Conservation (phyloP, 2,888 invertebrate genomes). For the Drosophila greeni region DNA sequence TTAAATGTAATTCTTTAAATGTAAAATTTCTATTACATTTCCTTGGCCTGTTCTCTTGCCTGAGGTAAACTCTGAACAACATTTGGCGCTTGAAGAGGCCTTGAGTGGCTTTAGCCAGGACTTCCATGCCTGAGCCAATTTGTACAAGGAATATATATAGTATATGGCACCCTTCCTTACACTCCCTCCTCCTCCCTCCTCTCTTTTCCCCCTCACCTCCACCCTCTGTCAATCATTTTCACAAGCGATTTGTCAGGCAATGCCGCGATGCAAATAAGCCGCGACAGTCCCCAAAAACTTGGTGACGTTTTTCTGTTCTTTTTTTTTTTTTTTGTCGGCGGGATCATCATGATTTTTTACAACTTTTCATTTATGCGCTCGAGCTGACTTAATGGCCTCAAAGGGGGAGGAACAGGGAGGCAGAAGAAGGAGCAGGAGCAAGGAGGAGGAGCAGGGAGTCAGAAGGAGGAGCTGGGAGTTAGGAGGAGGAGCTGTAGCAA, state of each 20-base stretch:
- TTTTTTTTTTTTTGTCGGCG: slow-evolving; percentile 2
- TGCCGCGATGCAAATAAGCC: slow-evolving; percentile 67
- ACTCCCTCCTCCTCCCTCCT: neutral
- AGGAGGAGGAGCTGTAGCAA: neutral
- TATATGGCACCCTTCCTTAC: neutral
- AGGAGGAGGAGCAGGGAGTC: too few species aligned
- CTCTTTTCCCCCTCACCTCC: neutral
- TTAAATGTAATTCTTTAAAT: neutral
- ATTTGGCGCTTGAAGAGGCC: neutral
- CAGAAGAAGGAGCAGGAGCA: neutral
- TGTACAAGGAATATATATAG: neutral
- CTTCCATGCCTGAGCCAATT: slow-evolving; percentile 27
- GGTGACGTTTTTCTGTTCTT: slow-evolving; percentile 3
- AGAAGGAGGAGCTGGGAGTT: too few species aligned
- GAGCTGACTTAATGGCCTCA: slow-evolving; percentile 60
- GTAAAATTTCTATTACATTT: neutral
- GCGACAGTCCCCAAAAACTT: slow-evolving; percentile 41
- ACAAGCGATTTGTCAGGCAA: slow-evolving; percentile 70
- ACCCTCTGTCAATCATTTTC: slow-evolving; percentile 67
- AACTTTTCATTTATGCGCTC: slow-evolving; percentile 73
- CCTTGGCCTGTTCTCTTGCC: neutral
- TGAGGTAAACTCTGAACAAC: neutral
- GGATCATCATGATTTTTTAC: slow-evolving; percentile 69
- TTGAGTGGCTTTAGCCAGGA: neutral
- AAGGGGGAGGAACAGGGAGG: too few species aligned